Percentiles rank a stretch among this genome's conserved stretches.
Evolutionary conservation across 2,888 invertebrate species (phyloP).

Genomic region (Isoperla grammatica): DNA sequence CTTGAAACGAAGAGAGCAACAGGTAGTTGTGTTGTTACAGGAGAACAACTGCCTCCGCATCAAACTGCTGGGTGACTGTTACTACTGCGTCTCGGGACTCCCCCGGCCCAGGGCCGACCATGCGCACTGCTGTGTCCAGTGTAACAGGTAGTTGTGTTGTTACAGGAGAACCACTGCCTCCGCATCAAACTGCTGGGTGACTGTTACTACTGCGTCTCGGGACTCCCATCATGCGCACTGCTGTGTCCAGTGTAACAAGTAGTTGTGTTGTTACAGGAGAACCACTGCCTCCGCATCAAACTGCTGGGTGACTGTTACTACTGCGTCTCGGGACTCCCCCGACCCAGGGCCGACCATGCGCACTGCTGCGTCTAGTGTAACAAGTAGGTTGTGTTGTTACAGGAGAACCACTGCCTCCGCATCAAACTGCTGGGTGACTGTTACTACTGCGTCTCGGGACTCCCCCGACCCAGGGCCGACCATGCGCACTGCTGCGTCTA

Average conservation of each 20-base stretch:
- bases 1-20: no score
- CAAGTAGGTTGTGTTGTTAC: no score
- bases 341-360: constrained; percentile 73
- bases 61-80: constrained; percentile 85
- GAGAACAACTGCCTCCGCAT: constrained; percentile 86
- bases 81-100: constrained; percentile 82
- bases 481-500: constrained; percentile 89
- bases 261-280: no score
- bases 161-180: constrained; percentile 80
- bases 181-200: constrained; percentile 86
- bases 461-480: constrained; percentile 67
- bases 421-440: constrained; percentile 89
- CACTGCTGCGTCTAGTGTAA: constrained; percentile 86
- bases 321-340: constrained; percentile 78
- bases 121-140: constrained; percentile 86
- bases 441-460: constrained; percentile 84
- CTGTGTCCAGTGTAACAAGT: constrained; percentile 85
- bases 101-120: constrained; percentile 72
- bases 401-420: constrained; percentile 85
- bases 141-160: constrained; percentile 41
- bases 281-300: constrained; percentile 84
- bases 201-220: constrained; percentile 88
- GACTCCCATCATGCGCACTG: constrained; percentile 85
- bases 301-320: constrained; percentile 88
- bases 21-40: no score